These are phyloP conservation scores for Myotis findleyi DNA, from an alignment of 2,797 vertebrate species.

Conservation along the genomic window DNA sequence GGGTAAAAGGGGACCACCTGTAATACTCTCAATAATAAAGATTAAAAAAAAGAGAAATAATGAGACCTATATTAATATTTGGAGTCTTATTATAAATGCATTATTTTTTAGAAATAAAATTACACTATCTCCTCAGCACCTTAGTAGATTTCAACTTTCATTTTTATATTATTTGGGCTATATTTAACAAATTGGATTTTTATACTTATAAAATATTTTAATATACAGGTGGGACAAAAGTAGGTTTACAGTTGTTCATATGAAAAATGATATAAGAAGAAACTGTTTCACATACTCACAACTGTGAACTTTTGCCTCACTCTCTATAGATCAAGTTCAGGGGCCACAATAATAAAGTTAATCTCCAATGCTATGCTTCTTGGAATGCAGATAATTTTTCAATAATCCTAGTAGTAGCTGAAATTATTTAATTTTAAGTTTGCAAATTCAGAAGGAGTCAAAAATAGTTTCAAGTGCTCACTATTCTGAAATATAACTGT, in stretches of 20 bases:
- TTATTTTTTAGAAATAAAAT: background rate
- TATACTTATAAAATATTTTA: background rate
- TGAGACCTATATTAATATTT: background rate
- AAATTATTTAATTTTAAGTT: slow-evolving; percentile 37
- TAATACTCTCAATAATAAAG: too few species aligned
- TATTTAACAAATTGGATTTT: slow-evolving; percentile 1
- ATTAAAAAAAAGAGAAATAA: background rate
- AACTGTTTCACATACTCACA: too few species aligned
- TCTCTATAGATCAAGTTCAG: background rate
- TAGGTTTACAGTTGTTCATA: too few species aligned
- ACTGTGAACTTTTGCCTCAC: too few species aligned
- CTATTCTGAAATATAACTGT: background rate
- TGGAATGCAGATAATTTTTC: background rate
- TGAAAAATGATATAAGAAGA: too few species aligned
- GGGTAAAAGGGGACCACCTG: too few species aligned
- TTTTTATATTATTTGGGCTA: slow-evolving; percentile 25
- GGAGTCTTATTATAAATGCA: background rate
- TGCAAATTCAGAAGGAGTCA: background rate
- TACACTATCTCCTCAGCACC: background rate
- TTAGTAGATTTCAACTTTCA: background rate
- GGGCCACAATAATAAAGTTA: background rate
- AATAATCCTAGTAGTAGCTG: background rate
- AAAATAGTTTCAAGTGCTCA: background rate
- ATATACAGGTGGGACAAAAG: too few species aligned
- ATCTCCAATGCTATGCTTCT: background rate